These are phyloP conservation scores for Clunio marinus DNA, from an alignment of 2,888 invertebrate genomes.

Conservation along the genomic window DNA sequence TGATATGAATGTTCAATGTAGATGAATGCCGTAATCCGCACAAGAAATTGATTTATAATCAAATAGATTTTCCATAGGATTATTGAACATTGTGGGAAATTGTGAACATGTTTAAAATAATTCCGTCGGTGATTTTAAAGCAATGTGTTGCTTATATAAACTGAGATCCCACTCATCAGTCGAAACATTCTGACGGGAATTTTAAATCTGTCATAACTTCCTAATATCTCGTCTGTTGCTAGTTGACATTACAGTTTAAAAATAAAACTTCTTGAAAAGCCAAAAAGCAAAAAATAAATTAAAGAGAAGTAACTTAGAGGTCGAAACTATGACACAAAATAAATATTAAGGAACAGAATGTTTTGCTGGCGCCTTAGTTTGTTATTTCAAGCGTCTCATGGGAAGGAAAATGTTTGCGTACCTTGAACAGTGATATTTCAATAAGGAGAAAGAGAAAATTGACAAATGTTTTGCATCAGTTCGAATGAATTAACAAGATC, in stretches of 20 bases:
- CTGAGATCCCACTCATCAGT: too few relatives aligned
- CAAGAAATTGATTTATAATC: too few relatives aligned
- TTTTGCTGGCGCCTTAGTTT: conserved; percentile 26
- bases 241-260: not conserved
- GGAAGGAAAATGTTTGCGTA: conserved; percentile 19
- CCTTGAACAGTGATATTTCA: too few relatives aligned
- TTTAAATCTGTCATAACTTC: not conserved
- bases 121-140: too few relatives aligned
- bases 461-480: conserved; percentile 27
- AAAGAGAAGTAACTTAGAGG: not conserved
- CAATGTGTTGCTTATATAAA: too few relatives aligned
- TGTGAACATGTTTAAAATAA: too few relatives aligned
- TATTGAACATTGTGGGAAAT: too few relatives aligned
- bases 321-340: not conserved
- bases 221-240: not conserved
- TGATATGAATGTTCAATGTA: too few relatives aligned
- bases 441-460: conserved; percentile 3
- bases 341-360: not conserved
- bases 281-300: not conserved
- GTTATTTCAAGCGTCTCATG: conserved; percentile 31
- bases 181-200: too few relatives aligned
- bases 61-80: too few relatives aligned
- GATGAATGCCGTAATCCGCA: too few relatives aligned
- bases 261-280: not conserved
- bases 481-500: not conserved